A percentile compares a stretch with the other conserved stretches of the same genome.
phyloP scores from a whole-genome alignment of 2,797 vertebrate species.

The Pteropus rufus region DNA sequence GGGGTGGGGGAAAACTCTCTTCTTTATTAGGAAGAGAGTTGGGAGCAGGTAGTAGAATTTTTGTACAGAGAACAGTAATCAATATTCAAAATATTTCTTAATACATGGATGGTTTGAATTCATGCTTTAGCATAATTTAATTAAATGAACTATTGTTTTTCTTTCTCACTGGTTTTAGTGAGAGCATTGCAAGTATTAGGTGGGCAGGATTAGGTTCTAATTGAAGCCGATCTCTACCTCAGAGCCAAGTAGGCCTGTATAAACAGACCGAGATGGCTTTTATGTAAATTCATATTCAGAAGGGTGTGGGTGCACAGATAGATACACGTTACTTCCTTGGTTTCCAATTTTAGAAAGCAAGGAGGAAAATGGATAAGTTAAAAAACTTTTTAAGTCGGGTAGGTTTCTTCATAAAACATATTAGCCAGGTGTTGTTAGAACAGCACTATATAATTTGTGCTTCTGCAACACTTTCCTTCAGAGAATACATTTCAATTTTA shows the following conservation, averaged over 20 bases:
- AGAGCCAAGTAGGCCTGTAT: not conserved
- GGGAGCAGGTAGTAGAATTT: not conserved
- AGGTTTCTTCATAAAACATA: conserved; percentile 40
- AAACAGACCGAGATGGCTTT: conserved; percentile 25
- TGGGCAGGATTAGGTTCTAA: conserved; percentile 51
- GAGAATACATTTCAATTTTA: conserved; percentile 33
- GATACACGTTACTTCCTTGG: not conserved
- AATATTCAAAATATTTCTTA: conserved; percentile 53
- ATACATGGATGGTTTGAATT: conserved; percentile 30
- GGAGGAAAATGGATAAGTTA: not conserved
- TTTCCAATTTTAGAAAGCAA: conserved; percentile 57
- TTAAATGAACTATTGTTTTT: conserved; percentile 67
- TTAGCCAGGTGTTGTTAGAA: conserved; percentile 31
- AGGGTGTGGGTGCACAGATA: not conserved
- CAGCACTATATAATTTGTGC: not conserved
- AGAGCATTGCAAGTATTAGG: not conserved
- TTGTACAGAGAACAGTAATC: not conserved
- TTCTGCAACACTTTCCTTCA: conserved; percentile 1
- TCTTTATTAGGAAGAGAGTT: not conserved
- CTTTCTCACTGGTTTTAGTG: conserved; percentile 38
- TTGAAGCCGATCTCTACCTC: conserved; percentile 43
- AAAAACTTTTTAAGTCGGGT: not conserved
- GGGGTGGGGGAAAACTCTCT: no score
- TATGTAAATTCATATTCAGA: conserved; percentile 37
- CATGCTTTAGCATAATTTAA: conserved; percentile 58